Conservation (phyloP, 2,888 invertebrate genomes). For the Liodrosophila aerea region DNA sequence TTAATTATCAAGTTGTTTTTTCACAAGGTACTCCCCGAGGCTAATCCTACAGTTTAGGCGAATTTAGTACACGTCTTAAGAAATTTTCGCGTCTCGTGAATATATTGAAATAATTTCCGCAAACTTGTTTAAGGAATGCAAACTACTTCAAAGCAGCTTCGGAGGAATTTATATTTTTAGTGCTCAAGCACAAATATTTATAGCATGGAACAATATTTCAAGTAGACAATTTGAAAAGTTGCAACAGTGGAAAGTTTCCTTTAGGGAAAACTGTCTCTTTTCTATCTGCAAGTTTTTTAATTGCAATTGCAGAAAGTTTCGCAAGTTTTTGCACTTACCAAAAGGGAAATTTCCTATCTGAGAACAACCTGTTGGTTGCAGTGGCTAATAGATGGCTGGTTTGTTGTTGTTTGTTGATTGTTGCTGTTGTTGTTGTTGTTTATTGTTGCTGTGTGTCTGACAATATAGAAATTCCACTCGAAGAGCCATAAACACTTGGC, state of each 20-base stretch:
- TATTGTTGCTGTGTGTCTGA: conserved; percentile 40
- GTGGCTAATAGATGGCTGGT: background rate
- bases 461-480: conserved; percentile 40
- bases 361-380: conserved; percentile 61
- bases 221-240: conserved; percentile 9
- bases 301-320: conserved; percentile 1
- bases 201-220: conserved; percentile 6
- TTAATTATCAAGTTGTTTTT: no score
- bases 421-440: conserved; percentile 19
- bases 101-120: conserved; percentile 1
- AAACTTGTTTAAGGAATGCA: background rate
- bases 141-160: conserved; percentile 32
- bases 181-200: conserved; percentile 13
- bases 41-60: background rate
- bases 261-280: background rate
- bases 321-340: conserved; percentile 36
- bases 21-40: no score
- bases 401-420: conserved; percentile 5
- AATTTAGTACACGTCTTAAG: conserved; percentile 3
- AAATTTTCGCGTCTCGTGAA: conserved; percentile 15
- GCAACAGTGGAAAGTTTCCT: conserved; percentile 2
- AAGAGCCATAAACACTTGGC: conserved; percentile 48
- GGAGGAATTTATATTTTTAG: conserved; percentile 22
- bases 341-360: conserved; percentile 7
- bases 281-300: conserved; percentile 15